Evolutionary conservation across 92 coral and sea anemone genomes (phyloP), one percentile per base, ranked within the genome.

Genomic region (Porites cylindrica): DNA sequence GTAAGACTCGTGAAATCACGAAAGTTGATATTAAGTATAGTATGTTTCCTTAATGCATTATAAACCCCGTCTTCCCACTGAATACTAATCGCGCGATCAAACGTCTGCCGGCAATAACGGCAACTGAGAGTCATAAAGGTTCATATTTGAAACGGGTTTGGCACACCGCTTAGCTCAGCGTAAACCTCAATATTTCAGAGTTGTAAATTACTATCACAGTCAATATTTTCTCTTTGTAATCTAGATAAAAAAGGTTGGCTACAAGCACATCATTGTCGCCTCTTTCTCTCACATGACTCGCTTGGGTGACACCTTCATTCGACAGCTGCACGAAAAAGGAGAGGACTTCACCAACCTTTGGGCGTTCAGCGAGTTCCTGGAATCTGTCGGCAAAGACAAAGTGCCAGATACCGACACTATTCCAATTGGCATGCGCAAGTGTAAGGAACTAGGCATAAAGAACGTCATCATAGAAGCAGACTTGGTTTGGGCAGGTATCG

Each of bases 231-330:
- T 56, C 3, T 14, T 56, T 56, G 13, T 56, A 9, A 10, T 56
- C 61, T 65, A 91, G 67, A 86, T 91, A 59, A 86, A 91, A 60
- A 82, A 84, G 75, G 88, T 91, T 74, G 93, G 93, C 50, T 87
- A 87, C 89, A 59, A 87, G 66, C 85, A 94, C 90, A 92, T 94
- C 38, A 94, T 94, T 59, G 95, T 92, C n/a, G 95, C 93, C 10
- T 92, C 98, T 7, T 94, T 94, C 82, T 92, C 98, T 50, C 93
- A 94, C 90, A 94, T 94, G 98, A 94, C 95, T 56, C 95, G 95
- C 58, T 51, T 94, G 70, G 98, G 95, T 1, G 98, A 94, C 81
- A 93, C 90, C 14, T 95, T 95, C 86, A 68, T 71, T 71, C 82
- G 38, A 6, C 94, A 91, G 76, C 79, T 95, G 51, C 64, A 62